Conservation (phyloP, 2,888 invertebrate genomes). For the Pocota personata region DNA sequence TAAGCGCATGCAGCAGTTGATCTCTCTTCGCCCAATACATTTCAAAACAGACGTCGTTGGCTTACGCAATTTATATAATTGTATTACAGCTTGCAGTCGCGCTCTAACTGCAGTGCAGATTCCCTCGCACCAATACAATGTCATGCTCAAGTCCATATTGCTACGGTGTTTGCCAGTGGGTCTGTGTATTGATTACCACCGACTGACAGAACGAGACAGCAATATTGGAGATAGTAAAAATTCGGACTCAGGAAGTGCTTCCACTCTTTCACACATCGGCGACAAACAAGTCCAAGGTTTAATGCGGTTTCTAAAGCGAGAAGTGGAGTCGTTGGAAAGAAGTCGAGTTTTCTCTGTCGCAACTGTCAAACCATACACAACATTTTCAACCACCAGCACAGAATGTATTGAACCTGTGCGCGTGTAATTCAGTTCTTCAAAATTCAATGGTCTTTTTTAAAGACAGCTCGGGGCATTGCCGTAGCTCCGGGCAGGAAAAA, state of each 20-base stretch:
- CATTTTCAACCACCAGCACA: neutral
- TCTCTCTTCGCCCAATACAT: conserved; percentile 30
- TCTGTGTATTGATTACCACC: conserved; percentile 11
- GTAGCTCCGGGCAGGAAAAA: conserved; percentile 8
- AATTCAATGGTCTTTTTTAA: neutral
- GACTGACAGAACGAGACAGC: neutral
- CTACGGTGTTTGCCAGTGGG: conserved; percentile 10
- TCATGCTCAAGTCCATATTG: no score
- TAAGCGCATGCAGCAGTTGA: conserved; percentile 35
- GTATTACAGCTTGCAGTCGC: neutral
- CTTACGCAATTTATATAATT: conserved; percentile 33
- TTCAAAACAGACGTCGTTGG: conserved; percentile 12
- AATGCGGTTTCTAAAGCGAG: conserved; percentile 24
- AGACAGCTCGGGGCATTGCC: conserved; percentile 26
- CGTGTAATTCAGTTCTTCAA: neutral
- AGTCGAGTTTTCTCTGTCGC: conserved; percentile 7
- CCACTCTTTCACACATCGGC: neutral
- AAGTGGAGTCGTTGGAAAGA: conserved; percentile 18
- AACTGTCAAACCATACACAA: neutral
- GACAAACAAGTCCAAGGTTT: neutral
- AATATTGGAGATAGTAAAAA: neutral
- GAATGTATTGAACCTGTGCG: no score
- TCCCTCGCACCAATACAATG: no score
- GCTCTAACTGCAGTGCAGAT: conserved; percentile 17
- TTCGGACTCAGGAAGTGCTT: neutral